Base-by-base conservation (phyloP, 2,113 vertebrate genomes). In the Poecile atricapillus region DNA sequence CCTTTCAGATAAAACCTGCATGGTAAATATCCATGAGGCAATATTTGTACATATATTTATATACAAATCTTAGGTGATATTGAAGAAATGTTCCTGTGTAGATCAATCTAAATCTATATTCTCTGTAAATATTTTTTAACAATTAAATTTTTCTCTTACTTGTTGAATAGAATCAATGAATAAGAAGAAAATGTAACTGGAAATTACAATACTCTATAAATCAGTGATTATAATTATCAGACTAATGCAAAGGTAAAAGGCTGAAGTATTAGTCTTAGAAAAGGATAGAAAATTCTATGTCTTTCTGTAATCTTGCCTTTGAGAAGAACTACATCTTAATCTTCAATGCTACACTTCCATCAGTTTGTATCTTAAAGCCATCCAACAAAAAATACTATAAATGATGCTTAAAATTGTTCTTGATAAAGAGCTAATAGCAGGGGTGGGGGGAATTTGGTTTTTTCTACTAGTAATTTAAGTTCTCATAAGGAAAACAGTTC, bases 401-500 rank as follows among this genome's bases (percentile, higher is more conserved):
- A 80, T 53, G 0, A 41, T 46, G 49, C 3, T 53, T 55, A 23
- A 62, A 63, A 52, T 10, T 37, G 2, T 64, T 76, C 37, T 44
- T 64, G 24, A 60, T 59, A 43, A 81, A 16, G 2, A 35, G 3
- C 49, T 39, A 50, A 63, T 2, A 39, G 8, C 0, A 4, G 3
- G 2, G 3, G 2, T 2, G 1, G 3, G 2, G 0, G 0, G 1
- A 10, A 39, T 39, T 39, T 39, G 3, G 13, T 76, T 63, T 83
- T 81, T 53, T 64, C 6, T 50, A 59, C 13, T 25, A 79, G 5
- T 68, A 43, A 15, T 67, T 53, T 53, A 30, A 16, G 3, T 37
- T 80, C 5, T 52, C 19, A 47, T 35, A 52, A 52, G 7, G 33
- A 58, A 83, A 47, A 39, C 8, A 27, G 1, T 37, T 59, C 16